A percentile compares a stretch with the other conserved stretches of the same genome.
Evolutionary conservation across 2,888 invertebrate genomes (phyloP).

Genomic region (Philopedon plagiatum): DNA sequence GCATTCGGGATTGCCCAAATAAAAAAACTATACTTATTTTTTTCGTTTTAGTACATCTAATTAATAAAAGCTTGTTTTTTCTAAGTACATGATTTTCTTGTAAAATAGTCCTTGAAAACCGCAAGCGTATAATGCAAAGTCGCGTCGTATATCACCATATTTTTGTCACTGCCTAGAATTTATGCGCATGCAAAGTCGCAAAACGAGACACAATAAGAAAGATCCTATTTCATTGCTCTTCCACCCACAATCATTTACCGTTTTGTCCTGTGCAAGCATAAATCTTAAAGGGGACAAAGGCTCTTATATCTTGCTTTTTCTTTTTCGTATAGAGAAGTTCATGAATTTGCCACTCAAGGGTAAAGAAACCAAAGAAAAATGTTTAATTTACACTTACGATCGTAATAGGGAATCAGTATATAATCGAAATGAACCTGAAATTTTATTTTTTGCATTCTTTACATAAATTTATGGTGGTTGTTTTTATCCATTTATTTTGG

Average conservation of each 20-base stretch:
- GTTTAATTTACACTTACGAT: too few species aligned
- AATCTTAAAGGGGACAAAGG: slow-evolving; percentile 38
- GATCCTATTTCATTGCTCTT: slow-evolving; percentile 44
- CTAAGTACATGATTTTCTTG: slow-evolving; percentile 9
- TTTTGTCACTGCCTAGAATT: slow-evolving; percentile 44
- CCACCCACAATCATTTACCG: slow-evolving; percentile 41
- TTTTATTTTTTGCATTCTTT: too few species aligned
- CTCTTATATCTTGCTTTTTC: slow-evolving; percentile 29
- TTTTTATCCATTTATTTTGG: too few species aligned
- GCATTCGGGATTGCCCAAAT: too few species aligned
- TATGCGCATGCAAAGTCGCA: slow-evolving; percentile 32
- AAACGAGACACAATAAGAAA: slow-evolving; percentile 44
- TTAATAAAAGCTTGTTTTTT: too few species aligned
- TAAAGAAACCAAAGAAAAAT: too few species aligned
- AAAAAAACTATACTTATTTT: too few species aligned
- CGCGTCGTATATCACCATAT: slow-evolving; percentile 47
- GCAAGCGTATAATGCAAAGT: slow-evolving; percentile 34
- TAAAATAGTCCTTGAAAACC: slow-evolving; percentile 45
- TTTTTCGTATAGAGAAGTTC: slow-evolving; percentile 29
- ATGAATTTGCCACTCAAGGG: slow-evolving; percentile 23
- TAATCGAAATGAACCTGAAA: too few species aligned
- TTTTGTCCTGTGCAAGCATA: slow-evolving; percentile 31
- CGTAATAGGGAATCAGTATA: too few species aligned
- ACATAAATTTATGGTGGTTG: too few species aligned
- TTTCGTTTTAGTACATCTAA: too few species aligned